Evolutionary conservation across 2,797 vertebrate species (phyloP), one percentile per base, ranked within the genome.

Genomic region (Sciaenops ocellatus): DNA sequence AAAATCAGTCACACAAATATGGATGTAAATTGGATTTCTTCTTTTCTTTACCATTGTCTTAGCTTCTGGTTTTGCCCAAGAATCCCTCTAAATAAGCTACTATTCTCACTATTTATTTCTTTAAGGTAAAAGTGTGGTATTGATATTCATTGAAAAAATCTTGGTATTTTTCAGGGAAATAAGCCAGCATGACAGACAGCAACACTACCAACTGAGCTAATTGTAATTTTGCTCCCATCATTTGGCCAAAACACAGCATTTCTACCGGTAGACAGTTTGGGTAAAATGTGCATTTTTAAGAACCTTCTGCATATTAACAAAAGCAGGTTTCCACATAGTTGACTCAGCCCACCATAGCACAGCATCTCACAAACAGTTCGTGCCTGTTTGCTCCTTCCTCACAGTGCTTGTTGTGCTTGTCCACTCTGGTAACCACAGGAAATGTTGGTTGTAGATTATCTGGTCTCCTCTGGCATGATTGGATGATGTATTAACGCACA

Each of bases 361-460:
- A 22, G 41, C 51, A 71, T 56, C n/a, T 46, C 18, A 44, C 38
- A 59, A 22, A 70, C 51, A 62, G 66, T 28, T 57, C 34, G 15
- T 28, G 51, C 20, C 47, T 41, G 26, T 22, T 20, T 24, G 38
- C 46, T 59, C 13, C n/a, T 16, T 56, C 42, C 22, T 61, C 41
- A 44, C 46, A 44, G 52, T 20, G 34, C 26, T 28, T 24, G 38
- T 13, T 62, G 42, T 73, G 64, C 41, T 56, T 15, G 28, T 42
- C 13, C 46, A n/a, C 6, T 66, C 17, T 38, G 16, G 16, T 60
- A 18, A 67, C 73, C 38, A n/a, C 47, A 24, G 64, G 69, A 69
- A 44, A 75, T 52, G 8, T 26, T 66, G 50, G 15, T 30, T 51
- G 34, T n/a, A 74, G n/a, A 56, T 61, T 41, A 52, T 74, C 50